Conservation (phyloP, 2,888 invertebrate species). For the Pandemis corylana region DNA sequence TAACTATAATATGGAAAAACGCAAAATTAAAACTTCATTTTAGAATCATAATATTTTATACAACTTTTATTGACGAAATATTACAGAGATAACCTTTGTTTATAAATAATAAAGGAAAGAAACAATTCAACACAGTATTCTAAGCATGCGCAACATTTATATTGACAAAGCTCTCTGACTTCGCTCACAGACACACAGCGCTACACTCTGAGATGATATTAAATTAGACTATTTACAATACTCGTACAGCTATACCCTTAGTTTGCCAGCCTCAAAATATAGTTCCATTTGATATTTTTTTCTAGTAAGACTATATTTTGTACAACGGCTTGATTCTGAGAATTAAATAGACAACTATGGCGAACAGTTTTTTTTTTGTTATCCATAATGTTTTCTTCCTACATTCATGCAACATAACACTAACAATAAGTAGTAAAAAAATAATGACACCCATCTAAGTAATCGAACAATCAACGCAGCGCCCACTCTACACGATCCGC, state of each 20-base stretch:
- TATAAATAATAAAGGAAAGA: slow-evolving; percentile 46
- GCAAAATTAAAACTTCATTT: slow-evolving; percentile 35
- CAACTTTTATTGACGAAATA: slow-evolving; percentile 54
- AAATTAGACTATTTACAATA: slow-evolving; percentile 46
- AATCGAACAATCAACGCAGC: not conserved
- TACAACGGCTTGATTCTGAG: no score
- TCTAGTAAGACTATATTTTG: no score
- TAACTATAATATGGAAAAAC: not conserved
- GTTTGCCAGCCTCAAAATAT: slow-evolving; percentile 39
- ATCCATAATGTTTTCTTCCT: slow-evolving; percentile 16
- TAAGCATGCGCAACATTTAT: slow-evolving; percentile 76
- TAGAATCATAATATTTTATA: slow-evolving; percentile 53
- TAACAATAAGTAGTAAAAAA: not conserved
- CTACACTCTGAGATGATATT: slow-evolving; percentile 42
- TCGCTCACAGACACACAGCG: slow-evolving; percentile 58
- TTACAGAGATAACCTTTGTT: slow-evolving; percentile 50
- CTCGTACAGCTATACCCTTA: slow-evolving; percentile 39
- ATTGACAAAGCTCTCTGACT: slow-evolving; percentile 73
- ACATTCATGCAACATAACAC: not conserved
- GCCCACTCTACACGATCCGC: not conserved
- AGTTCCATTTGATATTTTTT: slow-evolving; percentile 30
- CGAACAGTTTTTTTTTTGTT: slow-evolving; percentile 5
- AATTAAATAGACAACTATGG: slow-evolving; percentile 32
- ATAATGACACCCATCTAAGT: not conserved
- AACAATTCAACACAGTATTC: slow-evolving; percentile 49